Conservation (phyloP, 1,140 invertebrate genomes). For the Zaprionus inermis region DNA sequence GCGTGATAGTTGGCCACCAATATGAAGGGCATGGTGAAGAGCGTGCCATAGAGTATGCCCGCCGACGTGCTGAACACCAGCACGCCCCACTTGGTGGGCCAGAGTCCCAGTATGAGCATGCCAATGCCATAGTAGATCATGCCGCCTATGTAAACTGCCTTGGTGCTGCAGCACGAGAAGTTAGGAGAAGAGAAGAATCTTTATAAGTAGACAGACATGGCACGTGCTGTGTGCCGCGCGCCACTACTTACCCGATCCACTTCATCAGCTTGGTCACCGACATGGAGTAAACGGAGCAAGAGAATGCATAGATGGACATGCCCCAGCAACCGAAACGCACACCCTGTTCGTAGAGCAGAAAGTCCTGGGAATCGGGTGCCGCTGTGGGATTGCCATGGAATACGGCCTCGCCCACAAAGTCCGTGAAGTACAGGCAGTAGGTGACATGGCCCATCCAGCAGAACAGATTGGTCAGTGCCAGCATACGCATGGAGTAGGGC, state of each 20-base stretch:
- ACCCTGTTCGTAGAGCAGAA: conserved; percentile 88
- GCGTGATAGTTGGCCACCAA: conserved; percentile 93
- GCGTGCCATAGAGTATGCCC: conserved; percentile 93
- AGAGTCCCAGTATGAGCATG: conserved; percentile 90
- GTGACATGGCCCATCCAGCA: conserved; percentile 95
- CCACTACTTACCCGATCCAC: conserved; percentile 85
- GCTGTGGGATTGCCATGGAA: conserved; percentile 89
- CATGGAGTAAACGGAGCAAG: conserved; percentile 92
- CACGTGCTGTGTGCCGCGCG: not conserved
- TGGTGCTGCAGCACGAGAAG: conserved; percentile 85
- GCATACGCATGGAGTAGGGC: conserved; percentile 89
- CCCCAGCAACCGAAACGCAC: conserved; percentile 93
- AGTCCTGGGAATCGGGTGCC: conserved; percentile 39
- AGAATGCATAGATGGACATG: conserved; percentile 93
- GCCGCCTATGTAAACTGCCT: conserved; percentile 90
- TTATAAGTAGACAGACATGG: not conserved
- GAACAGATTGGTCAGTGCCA: conserved; percentile 93
- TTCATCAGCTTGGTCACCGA: conserved; percentile 91
- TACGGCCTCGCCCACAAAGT: conserved; percentile 93
- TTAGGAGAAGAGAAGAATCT: conserved; percentile 84
- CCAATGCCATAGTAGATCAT: conserved; percentile 90
- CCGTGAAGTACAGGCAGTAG: conserved; percentile 94
- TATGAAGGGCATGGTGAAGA: conserved; percentile 95
- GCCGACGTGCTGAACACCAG: conserved; percentile 90
- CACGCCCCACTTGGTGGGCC: conserved; percentile 88